These are phyloP conservation scores for Phrixothrix hirtus DNA, from an alignment of 2,888 invertebrate species.

Conservation along the genomic window DNA sequence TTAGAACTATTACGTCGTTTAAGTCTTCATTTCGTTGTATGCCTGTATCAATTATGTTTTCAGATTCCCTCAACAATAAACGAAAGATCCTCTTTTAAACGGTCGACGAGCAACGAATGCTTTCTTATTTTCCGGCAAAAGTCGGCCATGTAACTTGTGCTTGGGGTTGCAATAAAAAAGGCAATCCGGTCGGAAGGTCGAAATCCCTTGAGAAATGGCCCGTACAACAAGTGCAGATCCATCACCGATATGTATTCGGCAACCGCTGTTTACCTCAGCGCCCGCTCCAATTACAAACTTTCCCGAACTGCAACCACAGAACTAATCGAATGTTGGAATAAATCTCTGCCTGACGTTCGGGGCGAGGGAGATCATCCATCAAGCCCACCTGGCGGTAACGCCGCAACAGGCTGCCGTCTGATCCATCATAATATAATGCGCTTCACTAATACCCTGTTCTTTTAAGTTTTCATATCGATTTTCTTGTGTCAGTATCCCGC, in stretches of 20 bases:
- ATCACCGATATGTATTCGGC: conserved; percentile 38
- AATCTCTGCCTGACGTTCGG: conserved; percentile 33
- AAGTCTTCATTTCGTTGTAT: conserved; percentile 24
- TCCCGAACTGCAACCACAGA: conserved; percentile 35
- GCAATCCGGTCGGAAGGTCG: conserved; percentile 15
- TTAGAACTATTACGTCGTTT: conserved; percentile 15
- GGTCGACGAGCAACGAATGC: conserved; percentile 11
- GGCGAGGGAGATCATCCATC: conserved; percentile 32
- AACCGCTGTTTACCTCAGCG: conserved; percentile 36
- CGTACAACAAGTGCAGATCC: conserved; percentile 33
- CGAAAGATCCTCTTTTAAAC: background rate
- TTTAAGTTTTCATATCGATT: conserved; percentile 26
- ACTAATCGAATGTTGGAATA: conserved; percentile 42
- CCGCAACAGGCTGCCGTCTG: conserved; percentile 34
- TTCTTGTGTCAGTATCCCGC: no score
- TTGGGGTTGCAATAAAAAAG: conserved; percentile 23
- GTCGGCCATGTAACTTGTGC: conserved; percentile 18
- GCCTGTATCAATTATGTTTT: conserved; percentile 7
- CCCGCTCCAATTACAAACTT: conserved; percentile 41
- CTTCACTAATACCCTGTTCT: conserved; percentile 22
- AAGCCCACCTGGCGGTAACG: conserved; percentile 32
- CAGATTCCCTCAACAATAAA: background rate
- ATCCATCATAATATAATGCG: conserved; percentile 36
- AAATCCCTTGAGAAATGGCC: conserved; percentile 17
- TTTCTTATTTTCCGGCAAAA: conserved; percentile 21